Percentiles rank a stretch among this genome's conserved stretches.
Evolutionary conservation across 2,113 vertebrate species (phyloP).

Genomic region (human): DNA sequence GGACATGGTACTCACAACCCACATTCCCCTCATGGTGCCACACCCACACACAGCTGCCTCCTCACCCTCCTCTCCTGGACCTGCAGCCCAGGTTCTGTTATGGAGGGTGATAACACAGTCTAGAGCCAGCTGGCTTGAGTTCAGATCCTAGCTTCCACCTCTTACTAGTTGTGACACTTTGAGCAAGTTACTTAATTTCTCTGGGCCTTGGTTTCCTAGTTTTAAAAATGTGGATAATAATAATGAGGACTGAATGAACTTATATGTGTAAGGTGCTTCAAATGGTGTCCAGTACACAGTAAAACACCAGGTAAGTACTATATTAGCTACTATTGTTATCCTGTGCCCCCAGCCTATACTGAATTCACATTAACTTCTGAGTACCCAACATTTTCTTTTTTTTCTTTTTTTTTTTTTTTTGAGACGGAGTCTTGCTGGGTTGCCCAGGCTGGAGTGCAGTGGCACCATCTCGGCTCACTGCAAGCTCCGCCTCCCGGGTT

Average conservation of each 20-base stretch:
- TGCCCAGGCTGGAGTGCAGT: no score
- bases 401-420: no score
- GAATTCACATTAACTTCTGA: neutral
- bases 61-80: constrained; percentile 73
- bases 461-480: no score
- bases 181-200: constrained; percentile 51
- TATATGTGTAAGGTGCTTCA: neutral
- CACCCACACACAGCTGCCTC: constrained; percentile 53
- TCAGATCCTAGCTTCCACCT: neutral
- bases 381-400: neutral
- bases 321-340: neutral
- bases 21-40: neutral
- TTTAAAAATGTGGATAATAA: constrained; percentile 24
- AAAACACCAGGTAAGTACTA: neutral
- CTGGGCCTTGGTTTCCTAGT: constrained; percentile 35
- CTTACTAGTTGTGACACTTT: constrained; percentile 16
- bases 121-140: neutral
- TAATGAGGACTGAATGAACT: constrained; percentile 12
- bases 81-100: constrained; percentile 77
- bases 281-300: neutral
- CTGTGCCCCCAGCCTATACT: neutral
- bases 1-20: constrained; percentile 46
- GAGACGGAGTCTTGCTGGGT: no score
- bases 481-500: no score
- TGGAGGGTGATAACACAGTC: neutral